Conservation (phyloP, 2,113 vertebrate genomes). For the Anser brachyrhynchus region DNA sequence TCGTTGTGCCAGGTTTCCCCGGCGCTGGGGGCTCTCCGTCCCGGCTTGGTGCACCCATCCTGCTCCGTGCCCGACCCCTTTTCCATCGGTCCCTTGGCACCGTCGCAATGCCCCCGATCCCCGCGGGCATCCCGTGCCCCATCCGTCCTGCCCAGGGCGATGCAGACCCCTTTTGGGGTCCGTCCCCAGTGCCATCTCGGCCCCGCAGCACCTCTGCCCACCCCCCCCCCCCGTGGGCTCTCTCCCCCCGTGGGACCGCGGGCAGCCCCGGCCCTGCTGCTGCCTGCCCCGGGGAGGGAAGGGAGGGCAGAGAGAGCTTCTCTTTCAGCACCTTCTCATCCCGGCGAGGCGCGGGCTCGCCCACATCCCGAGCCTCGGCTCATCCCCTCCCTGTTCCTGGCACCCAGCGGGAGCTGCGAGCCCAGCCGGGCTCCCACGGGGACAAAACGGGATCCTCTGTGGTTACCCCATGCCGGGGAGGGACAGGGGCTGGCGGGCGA, state of each 20-base stretch:
- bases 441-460: neutral
- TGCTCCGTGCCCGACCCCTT: neutral
- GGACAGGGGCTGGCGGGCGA: no score
- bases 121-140: neutral
- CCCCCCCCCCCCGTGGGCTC: no score
- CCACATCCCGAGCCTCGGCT: neutral
- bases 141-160: rapidly evolving
- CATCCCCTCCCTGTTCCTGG: neutral
- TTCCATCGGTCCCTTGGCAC: neutral
- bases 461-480: neutral
- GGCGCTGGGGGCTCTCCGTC: neutral
- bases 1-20: no score
- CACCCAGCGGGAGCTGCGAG: neutral
- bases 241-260: no score
- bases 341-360: neutral
- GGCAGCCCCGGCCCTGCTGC: no score
- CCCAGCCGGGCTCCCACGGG: neutral
- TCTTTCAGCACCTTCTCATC: neutral
- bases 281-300: neutral
- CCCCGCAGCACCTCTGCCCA: no score
- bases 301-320: neutral
- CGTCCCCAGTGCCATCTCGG: neutral
- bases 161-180: neutral
- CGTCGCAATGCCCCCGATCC: rapidly evolving
- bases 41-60: rapidly evolving